These are phyloP conservation scores for Rhagoletis pomonella DNA, from an alignment of 1,140 invertebrate species.

Conservation along the genomic window DNA sequence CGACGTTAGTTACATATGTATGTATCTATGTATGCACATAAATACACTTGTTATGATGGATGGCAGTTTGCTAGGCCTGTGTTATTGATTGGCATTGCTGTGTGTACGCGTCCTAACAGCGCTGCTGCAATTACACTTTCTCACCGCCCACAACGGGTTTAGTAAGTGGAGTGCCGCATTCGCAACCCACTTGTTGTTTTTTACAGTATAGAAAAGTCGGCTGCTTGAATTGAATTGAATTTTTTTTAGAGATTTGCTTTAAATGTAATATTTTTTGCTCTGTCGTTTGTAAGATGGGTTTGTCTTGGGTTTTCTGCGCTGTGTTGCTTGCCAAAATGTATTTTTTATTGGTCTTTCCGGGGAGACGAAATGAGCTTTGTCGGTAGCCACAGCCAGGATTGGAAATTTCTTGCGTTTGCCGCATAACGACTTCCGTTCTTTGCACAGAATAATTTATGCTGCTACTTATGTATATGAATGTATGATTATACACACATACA, in stretches of 20 bases:
- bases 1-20: no score
- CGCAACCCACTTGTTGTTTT: no score
- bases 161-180: not conserved
- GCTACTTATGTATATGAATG: not conserved
- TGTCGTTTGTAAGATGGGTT: not conserved
- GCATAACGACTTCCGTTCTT: conserved; percentile 44
- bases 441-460: conserved; percentile 27
- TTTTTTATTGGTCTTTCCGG: conserved; percentile 37
- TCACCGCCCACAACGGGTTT: not conserved
- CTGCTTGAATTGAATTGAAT: no score
- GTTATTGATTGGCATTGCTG: no score
- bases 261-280: not conserved
- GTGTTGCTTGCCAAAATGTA: conserved; percentile 41
- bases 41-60: no score
- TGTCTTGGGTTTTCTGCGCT: not conserved
- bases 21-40: no score
- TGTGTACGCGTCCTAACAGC: no score
- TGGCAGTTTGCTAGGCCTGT: no score
- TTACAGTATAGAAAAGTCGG: no score
- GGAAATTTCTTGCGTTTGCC: conserved; percentile 43
- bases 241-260: no score
- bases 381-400: not conserved
- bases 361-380: conserved; percentile 30
- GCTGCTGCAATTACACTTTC: no score
- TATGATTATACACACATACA: not conserved